phyloP scores from a whole-genome alignment of 2,113 vertebrate genomes.

The Dromas ardeola region DNA sequence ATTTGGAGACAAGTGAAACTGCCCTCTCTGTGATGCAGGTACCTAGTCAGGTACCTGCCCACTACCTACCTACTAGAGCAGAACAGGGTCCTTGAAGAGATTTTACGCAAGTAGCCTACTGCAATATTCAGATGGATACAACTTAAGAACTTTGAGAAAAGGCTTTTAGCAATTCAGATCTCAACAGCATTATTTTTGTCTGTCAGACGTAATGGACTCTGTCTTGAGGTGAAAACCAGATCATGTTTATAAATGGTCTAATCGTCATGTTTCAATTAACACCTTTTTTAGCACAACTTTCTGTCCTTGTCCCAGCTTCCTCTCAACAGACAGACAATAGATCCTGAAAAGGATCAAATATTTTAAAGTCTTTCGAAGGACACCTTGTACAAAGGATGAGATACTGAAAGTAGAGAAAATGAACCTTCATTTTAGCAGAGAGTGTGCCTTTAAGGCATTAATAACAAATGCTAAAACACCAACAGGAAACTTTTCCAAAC shows the following conservation, averaged over 20 bases:
- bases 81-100: background rate
- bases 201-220: background rate
- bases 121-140: background rate
- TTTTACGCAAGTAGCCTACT: background rate
- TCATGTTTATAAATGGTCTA: background rate
- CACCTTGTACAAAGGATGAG: background rate
- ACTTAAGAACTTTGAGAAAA: background rate
- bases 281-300: background rate
- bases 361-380: background rate
- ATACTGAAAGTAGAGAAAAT: background rate
- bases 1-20: background rate
- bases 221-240: background rate
- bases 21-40: background rate
- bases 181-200: background rate
- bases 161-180: background rate
- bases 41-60: background rate
- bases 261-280: background rate
- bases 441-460: background rate
- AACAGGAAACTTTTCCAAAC: conserved; percentile 2
- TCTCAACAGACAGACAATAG: background rate
- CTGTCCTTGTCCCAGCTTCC: background rate
- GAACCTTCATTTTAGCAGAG: background rate
- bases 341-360: background rate
- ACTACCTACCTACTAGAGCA: background rate
- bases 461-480: conserved; percentile 3